Evolutionary conservation across 2,888 invertebrate genomes (phyloP).

Genomic region (Cerceris rybyensis): DNA sequence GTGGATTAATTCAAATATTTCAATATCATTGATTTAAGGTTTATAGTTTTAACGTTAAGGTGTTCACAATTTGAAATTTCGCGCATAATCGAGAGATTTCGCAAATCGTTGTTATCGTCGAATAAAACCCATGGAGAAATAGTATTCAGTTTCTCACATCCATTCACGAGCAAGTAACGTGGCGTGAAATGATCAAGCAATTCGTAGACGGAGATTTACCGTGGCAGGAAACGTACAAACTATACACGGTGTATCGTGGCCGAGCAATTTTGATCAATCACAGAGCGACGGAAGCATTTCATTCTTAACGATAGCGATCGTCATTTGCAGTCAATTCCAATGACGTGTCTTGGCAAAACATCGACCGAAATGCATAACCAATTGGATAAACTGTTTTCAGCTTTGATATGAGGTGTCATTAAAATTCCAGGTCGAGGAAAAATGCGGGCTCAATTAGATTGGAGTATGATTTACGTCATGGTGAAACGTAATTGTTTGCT

Average conservation of each 20-base stretch:
- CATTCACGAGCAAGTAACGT: neutral
- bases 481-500: too few species aligned
- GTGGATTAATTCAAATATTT: too few species aligned
- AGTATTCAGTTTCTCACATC: slow-evolving; percentile 8
- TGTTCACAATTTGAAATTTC: too few species aligned
- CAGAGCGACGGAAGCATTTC: slow-evolving; percentile 22
- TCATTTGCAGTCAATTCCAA: slow-evolving; percentile 8
- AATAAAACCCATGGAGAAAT: neutral
- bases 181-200: slow-evolving; percentile 20
- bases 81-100: too few species aligned
- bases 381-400: slow-evolving; percentile 8
- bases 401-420: neutral
- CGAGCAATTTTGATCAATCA: slow-evolving; percentile 24
- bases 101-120: neutral
- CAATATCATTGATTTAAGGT: too few species aligned
- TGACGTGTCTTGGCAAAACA: neutral
- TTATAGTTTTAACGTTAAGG: too few species aligned
- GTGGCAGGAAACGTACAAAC: slow-evolving; percentile 26
- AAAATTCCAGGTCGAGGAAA: too few species aligned
- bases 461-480: too few species aligned
- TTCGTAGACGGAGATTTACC: slow-evolving; percentile 19
- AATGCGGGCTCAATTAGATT: too few species aligned
- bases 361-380: neutral
- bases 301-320: slow-evolving; percentile 12
- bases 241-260: slow-evolving; percentile 23